phyloP scores from a whole-genome alignment of 2,888 invertebrate species.

The Amphimallon solstitiale region DNA sequence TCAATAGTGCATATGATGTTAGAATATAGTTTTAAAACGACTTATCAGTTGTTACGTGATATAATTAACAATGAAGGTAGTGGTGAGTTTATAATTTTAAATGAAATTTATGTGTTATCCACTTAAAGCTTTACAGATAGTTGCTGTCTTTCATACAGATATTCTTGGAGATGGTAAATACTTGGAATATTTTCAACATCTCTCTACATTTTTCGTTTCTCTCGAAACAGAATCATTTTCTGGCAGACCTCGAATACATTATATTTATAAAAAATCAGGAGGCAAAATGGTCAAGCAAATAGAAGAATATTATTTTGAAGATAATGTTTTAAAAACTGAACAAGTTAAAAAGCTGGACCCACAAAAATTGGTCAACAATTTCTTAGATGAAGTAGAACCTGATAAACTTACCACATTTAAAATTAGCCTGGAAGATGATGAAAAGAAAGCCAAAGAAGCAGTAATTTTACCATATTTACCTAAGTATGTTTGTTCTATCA shows the following conservation, averaged over 20 bases:
- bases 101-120: constrained; percentile 36
- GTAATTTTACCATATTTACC: constrained; percentile 71
- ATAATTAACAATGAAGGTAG: constrained; percentile 52
- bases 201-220: constrained; percentile 58
- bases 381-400: constrained; percentile 55
- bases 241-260: constrained; percentile 52
- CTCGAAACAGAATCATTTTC: constrained; percentile 61
- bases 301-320: constrained; percentile 56
- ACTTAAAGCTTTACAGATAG: constrained; percentile 53
- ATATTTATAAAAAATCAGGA: constrained; percentile 64
- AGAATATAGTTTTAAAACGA: constrained; percentile 50
- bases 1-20: constrained; percentile 55
- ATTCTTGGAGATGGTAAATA: constrained; percentile 63
- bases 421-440: constrained; percentile 71
- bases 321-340: constrained; percentile 56
- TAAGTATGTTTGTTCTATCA: constrained; percentile 55
- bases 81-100: constrained; percentile 54
- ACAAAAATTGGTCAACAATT: constrained; percentile 54
- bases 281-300: constrained; percentile 66
- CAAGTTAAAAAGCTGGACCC: constrained; percentile 57
- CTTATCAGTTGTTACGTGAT: constrained; percentile 53
- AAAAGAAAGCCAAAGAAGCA: constrained; percentile 69
- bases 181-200: constrained; percentile 64
- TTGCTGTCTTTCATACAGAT: constrained; percentile 64
- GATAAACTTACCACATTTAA: constrained; percentile 71